A percentile compares a stretch with the other conserved stretches of the same genome.
Conservation (phyloP, 2,113 vertebrate species). For the Percina caprodes region DNA sequence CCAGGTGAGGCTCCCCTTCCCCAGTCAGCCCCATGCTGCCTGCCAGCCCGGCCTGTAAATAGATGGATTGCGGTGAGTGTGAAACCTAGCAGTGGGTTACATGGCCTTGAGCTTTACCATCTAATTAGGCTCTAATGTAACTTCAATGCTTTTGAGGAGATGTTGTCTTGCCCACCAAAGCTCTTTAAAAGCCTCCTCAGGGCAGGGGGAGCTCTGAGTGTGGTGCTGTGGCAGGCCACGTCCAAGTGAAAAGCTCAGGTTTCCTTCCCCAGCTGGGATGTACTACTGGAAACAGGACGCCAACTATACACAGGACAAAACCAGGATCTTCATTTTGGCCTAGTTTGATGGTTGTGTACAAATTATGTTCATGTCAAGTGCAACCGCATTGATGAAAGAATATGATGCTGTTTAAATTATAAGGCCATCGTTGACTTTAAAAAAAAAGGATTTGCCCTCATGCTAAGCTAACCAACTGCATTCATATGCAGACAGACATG, state of each 20-base stretch:
- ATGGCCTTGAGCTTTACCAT: constrained; percentile 79
- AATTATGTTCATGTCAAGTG: neutral
- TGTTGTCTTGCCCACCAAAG: constrained; percentile 79
- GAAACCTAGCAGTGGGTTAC: constrained; percentile 76
- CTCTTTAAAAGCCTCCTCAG: constrained; percentile 84
- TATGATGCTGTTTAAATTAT: no score
- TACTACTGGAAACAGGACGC: constrained; percentile 30
- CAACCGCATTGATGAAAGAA: no score
- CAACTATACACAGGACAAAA: constrained; percentile 26
- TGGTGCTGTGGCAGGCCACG: constrained; percentile 63
- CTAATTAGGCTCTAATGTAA: constrained; percentile 86
- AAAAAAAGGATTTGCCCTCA: neutral
- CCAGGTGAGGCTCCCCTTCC: constrained; percentile 56
- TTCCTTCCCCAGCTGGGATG: constrained; percentile 69
- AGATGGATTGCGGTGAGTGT: constrained; percentile 80
- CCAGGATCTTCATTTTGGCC: constrained; percentile 13
- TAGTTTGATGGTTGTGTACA: neutral
- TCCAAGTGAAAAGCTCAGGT: constrained; percentile 54
- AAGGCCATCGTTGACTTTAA: no score
- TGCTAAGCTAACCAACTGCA: neutral
- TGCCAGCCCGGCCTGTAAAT: constrained; percentile 32
- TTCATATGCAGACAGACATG: neutral
- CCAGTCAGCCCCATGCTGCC: constrained; percentile 30
- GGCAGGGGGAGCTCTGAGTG: constrained; percentile 75
- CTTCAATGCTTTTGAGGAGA: constrained; percentile 82